These are phyloP conservation scores for Pseudotriccus pelzelni DNA, from an alignment of 2,797 vertebrate genomes.

Conservation along the genomic window DNA sequence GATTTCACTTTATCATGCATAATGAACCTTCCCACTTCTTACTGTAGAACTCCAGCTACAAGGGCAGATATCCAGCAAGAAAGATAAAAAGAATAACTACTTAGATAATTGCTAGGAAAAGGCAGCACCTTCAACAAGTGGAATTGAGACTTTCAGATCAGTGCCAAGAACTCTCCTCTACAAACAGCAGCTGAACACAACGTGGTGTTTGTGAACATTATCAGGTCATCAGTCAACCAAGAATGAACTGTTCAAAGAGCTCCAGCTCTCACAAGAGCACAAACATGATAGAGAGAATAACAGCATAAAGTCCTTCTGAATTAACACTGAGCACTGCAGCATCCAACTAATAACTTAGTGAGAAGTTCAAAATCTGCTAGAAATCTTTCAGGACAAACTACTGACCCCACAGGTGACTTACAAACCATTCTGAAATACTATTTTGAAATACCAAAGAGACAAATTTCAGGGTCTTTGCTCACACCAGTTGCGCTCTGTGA, in stretches of 20 bases:
- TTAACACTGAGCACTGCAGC: not conserved
- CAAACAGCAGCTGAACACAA: not conserved
- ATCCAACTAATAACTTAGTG: not conserved
- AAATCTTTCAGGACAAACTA: not conserved
- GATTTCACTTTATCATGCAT: not conserved
- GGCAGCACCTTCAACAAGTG: not conserved
- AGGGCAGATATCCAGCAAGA: not conserved
- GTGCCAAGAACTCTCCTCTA: not conserved
- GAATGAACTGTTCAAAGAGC: not conserved
- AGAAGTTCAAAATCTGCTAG: not conserved
- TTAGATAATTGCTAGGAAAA: not conserved
- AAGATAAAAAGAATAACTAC: not conserved
- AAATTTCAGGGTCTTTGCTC: not conserved
- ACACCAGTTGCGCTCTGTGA: not conserved
- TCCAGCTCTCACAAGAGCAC: not conserved
- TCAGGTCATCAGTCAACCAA: not conserved
- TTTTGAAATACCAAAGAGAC: not conserved
- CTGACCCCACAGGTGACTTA: not conserved
- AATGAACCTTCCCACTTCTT: not conserved
- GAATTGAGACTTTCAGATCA: not conserved
- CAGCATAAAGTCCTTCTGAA: not conserved
- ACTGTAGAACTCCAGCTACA: not conserved
- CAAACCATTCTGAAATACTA: not conserved
- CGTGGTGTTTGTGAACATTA: accelerated
- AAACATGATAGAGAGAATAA: not conserved